A percentile compares a stretch with the other conserved stretches of the same genome.
Evolutionary conservation across 2,797 vertebrate genomes (phyloP).

Genomic region (Notolepis coatsorum): DNA sequence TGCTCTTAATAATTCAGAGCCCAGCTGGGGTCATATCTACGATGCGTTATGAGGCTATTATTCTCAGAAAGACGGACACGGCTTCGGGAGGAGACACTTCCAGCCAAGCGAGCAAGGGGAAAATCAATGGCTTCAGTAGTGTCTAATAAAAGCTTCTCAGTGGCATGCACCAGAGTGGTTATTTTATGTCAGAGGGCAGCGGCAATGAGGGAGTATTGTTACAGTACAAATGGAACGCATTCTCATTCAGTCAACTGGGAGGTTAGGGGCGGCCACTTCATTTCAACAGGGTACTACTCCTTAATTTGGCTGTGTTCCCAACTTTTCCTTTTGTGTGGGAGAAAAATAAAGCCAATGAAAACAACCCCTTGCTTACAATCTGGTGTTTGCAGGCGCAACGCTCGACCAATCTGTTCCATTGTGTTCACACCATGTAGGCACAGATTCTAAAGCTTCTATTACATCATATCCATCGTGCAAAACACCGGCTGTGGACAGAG

Average conservation of each 20-base stretch:
- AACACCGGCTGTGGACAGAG: not conserved
- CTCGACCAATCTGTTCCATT: not conserved
- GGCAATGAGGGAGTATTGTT: slow-evolving; percentile 52
- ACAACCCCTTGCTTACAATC: slow-evolving; percentile 1
- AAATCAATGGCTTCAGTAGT: slow-evolving; percentile 60
- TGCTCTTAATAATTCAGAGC: slow-evolving; percentile 72
- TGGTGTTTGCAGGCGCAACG: not conserved
- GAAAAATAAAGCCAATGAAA: slow-evolving; percentile 31
- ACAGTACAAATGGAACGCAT: slow-evolving; percentile 57
- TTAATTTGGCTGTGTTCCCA: not conserved
- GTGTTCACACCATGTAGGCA: not conserved
- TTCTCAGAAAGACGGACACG: slow-evolving; percentile 61
- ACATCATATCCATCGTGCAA: too few species aligned
- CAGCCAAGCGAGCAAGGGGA: slow-evolving; percentile 14
- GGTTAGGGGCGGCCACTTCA: slow-evolving; percentile 39
- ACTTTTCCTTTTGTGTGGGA: too few species aligned
- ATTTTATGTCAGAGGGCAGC: slow-evolving; percentile 53
- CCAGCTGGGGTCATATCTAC: slow-evolving; percentile 46
- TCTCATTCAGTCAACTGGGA: slow-evolving; percentile 38
- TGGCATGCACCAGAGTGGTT: slow-evolving; percentile 45
- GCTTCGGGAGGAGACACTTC: slow-evolving; percentile 35
- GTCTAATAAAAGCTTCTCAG: slow-evolving; percentile 62
- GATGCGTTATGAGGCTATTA: slow-evolving; percentile 55
- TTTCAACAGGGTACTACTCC: slow-evolving; percentile 22
- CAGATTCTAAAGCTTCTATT: too few species aligned